Evolutionary conservation across 2,113 vertebrate species (phyloP).

Genomic region (Colaptes auratus): DNA sequence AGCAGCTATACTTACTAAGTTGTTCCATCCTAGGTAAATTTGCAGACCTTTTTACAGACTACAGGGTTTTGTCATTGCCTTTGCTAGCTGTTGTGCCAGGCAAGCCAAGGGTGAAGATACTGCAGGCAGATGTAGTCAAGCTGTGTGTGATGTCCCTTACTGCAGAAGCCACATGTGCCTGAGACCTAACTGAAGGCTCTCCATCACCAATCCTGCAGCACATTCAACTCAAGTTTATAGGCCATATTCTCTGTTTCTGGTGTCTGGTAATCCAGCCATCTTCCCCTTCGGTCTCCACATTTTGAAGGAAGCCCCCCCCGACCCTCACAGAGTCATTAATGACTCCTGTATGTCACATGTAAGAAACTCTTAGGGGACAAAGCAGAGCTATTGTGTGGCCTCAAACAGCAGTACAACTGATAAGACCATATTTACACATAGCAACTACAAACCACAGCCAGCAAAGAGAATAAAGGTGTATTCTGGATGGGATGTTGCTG

Average conservation of each 20-base stretch:
- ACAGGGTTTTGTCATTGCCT: not conserved
- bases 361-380: not conserved
- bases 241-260: not conserved
- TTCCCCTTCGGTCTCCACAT: not conserved
- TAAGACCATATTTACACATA: not conserved
- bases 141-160: not conserved
- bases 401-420: not conserved
- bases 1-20: not conserved
- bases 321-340: not conserved
- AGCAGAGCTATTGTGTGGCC: not conserved
- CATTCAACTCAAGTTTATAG: not conserved
- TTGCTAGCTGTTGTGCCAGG: not conserved
- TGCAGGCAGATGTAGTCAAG: not conserved
- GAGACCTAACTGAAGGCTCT: not conserved
- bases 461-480: not conserved
- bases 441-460: not conserved
- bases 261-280: not conserved
- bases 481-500: not conserved
- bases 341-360: rapidly evolving
- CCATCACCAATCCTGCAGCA: not conserved
- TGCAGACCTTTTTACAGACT: not conserved
- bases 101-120: not conserved
- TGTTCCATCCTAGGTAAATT: not conserved
- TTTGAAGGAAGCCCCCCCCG: not conserved
- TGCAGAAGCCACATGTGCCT: not conserved